Base-by-base conservation (phyloP, 2,113 vertebrate species). In the Python bivittatus region DNA sequence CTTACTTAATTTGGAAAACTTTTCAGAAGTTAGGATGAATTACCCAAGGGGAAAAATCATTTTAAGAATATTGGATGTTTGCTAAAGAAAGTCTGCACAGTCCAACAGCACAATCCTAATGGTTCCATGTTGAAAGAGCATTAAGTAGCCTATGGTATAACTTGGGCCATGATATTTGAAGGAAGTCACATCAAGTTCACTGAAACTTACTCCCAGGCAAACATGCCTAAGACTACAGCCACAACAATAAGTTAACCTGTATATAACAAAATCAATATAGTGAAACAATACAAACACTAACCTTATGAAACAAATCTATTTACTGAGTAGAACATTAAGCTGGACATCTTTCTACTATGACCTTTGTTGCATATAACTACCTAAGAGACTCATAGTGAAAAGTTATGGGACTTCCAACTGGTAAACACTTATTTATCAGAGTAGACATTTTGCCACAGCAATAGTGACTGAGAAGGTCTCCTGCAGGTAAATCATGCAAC, bases 51-150 rank as follows among this genome's bases (percentile, higher is more conserved):
- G 3, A 7, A 85, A 9, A 17, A 88, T 90, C 83, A 91, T 84
- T 92, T 93, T 84, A 88, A 29, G 89, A 91, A 60, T 61, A 90
- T 64, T 56, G 58, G 84, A 83, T 94, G 84, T 92, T 89, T 95
- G 86, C 20, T 92, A 64, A 88, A 58, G 85, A 52, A 58, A 84
- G 7, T 6, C 27, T 23, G 53, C 15, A 38, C 1, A 7, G 3
- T 44, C n/a, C 44, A 92, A 88, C 17, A 83, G 64, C 91, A 85
- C 72, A 91, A 44, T 33, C 60, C 54, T 89, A 85, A 3, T 90
- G 88, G 68, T 42, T 10, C 53, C 6, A 0, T 20, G 72, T 72
- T 57, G 84, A 90, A 0, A 92, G 23, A 68, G 25, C 42, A 44
- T 56, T 56, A 29, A 42, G 13, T 23, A 38, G 84, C 42, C 17